These are phyloP conservation scores for Tetramorium parvispinum DNA, from an alignment of 1,140 invertebrate species.

Conservation along the genomic window DNA sequence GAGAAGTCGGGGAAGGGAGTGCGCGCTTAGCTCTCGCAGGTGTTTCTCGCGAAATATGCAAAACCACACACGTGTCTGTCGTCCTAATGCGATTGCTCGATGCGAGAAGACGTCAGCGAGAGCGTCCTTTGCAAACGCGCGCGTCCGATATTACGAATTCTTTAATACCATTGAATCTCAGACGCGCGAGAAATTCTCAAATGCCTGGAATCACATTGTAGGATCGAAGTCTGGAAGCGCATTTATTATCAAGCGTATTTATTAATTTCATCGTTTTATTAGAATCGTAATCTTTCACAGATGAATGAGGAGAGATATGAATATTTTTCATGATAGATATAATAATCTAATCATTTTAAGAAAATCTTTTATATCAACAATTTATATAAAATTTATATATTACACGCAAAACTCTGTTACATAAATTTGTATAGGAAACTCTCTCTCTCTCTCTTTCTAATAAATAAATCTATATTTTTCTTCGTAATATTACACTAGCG, in stretches of 20 bases:
- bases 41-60: constrained; percentile 54
- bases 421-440: neutral
- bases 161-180: constrained; percentile 50
- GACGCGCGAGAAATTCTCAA: constrained; percentile 22
- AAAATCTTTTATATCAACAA: neutral
- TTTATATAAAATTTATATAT: constrained; percentile 3
- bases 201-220: neutral
- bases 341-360: neutral
- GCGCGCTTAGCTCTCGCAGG: constrained; percentile 35
- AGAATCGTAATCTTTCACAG: neutral
- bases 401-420: neutral
- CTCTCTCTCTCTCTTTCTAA: neutral
- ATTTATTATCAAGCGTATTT: neutral
- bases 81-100: constrained; percentile 40
- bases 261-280: neutral
- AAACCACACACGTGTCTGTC: constrained; percentile 47
- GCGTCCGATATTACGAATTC: constrained; percentile 48
- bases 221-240: neutral
- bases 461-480: neutral
- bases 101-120: constrained; percentile 12
- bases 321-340: neutral
- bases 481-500: neutral
- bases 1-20: neutral
- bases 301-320: neutral
- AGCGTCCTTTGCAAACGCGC: constrained; percentile 13